phyloP scores from a whole-genome alignment of 2,888 invertebrate genomes.

The Eristalis pertinax region DNA sequence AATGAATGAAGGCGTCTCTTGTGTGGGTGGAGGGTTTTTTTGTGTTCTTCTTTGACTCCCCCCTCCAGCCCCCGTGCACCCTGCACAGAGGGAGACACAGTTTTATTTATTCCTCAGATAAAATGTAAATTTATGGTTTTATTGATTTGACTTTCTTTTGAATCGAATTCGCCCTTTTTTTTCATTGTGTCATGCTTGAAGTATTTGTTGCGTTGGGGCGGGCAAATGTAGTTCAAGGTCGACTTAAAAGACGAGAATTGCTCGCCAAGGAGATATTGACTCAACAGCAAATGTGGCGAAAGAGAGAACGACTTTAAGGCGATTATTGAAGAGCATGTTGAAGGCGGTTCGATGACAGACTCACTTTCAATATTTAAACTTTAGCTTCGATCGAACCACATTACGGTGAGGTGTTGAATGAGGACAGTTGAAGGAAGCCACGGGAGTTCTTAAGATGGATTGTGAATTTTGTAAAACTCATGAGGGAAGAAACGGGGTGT shows the following conservation, averaged over 20 bases:
- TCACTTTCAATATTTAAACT: too few relatives aligned
- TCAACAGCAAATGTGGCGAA: too few relatives aligned
- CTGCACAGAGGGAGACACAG: neutral
- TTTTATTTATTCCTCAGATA: conserved; percentile 5
- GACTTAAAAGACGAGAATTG: neutral
- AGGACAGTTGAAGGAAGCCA: too few relatives aligned
- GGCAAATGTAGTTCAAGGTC: neutral
- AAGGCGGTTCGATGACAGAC: too few relatives aligned
- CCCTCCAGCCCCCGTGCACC: too few relatives aligned
- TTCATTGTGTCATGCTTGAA: neutral
- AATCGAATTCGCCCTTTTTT: neutral
- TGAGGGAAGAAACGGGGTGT: too few relatives aligned
- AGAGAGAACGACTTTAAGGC: too few relatives aligned
- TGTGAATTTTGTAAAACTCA: too few relatives aligned
- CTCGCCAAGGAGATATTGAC: neutral
- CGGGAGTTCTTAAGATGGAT: too few relatives aligned
- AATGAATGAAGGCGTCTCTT: conserved; percentile 20
- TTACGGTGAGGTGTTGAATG: too few relatives aligned
- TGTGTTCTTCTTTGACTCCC: neutral
- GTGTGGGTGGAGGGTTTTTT: conserved; percentile 25
- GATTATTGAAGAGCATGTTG: too few relatives aligned
- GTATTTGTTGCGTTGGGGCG: neutral
- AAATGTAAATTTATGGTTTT: conserved; percentile 8
- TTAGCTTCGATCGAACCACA: too few relatives aligned
- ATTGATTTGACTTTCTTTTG: conserved; percentile 6